Evolutionary conservation across 2,888 invertebrate species (phyloP).

Genomic region (Fragum sueziense): DNA sequence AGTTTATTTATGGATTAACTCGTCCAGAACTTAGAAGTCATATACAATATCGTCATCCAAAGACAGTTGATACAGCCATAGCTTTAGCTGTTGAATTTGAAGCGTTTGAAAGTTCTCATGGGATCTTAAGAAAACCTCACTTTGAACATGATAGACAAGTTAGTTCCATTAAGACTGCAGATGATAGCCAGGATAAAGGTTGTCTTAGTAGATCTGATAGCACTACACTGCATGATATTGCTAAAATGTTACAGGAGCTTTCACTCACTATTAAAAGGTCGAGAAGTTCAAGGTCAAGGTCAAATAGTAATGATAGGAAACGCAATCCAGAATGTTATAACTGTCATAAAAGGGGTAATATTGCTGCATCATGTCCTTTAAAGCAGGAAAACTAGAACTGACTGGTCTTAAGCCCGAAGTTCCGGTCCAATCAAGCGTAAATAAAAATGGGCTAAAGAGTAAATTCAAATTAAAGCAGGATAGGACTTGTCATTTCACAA

Average conservation of each 20-base stretch:
- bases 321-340: background rate
- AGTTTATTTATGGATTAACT: conserved; percentile 27
- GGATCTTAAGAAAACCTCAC: conserved; percentile 29
- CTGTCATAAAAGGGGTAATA: background rate
- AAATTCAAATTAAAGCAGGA: background rate
- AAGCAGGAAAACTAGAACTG: conserved; percentile 7
- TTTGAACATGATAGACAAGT: conserved; percentile 12
- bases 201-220: background rate
- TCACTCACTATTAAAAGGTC: background rate
- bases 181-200: background rate
- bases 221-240: background rate
- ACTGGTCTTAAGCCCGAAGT: background rate
- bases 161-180: background rate
- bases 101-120: conserved; percentile 29
- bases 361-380: background rate
- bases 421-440: background rate
- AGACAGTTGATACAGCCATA: conserved; percentile 27
- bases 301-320: background rate
- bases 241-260: background rate
- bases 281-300: conserved; percentile 2
- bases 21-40: conserved; percentile 20
- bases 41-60: conserved; percentile 33
- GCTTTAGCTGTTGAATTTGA: conserved; percentile 36
- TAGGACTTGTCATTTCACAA: conserved; percentile 1
- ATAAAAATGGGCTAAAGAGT: background rate